These are phyloP conservation scores for Hirtodrosophila duncani DNA, from an alignment of 2,888 invertebrate species.

Conservation along the genomic window DNA sequence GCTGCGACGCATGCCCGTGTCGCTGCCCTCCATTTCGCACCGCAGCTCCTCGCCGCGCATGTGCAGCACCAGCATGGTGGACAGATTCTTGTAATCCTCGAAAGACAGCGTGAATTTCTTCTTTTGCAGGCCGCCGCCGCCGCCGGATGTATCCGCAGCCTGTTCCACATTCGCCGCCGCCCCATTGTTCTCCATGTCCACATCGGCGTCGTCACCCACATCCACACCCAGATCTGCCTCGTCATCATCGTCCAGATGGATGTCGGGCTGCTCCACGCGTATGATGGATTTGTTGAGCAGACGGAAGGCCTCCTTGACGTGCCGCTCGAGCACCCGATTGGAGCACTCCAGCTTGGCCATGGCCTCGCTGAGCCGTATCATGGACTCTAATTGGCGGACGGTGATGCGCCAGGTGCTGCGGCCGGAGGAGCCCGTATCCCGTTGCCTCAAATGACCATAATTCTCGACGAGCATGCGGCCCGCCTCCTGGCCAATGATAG, in stretches of 20 bases:
- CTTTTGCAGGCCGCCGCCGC: conserved; percentile 78
- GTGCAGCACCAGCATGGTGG: conserved; percentile 93
- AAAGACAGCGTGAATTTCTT: conserved; percentile 91
- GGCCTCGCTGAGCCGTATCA: conserved; percentile 97
- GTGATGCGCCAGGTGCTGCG: conserved; percentile 96
- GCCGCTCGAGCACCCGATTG: conserved; percentile 90
- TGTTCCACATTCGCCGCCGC: background rate
- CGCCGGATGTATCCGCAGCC: conserved; percentile 32
- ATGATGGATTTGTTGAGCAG: conserved; percentile 97
- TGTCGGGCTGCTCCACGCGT: conserved; percentile 97
- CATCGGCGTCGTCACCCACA: conserved; percentile 48
- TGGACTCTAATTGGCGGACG: conserved; percentile 95
- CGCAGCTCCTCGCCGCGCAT: conserved; percentile 91
- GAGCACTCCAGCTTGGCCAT: conserved; percentile 97
- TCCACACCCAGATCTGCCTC: conserved; percentile 78
- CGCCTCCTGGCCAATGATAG: conserved; percentile 89
- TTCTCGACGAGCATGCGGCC: conserved; percentile 90
- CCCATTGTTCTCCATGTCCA: conserved; percentile 19
- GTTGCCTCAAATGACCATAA: conserved; percentile 90
- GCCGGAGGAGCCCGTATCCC: conserved; percentile 85
- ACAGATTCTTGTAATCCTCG: conserved; percentile 95
- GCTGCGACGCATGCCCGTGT: conserved; percentile 85
- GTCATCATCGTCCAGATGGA: conserved; percentile 93
- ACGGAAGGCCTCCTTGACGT: conserved; percentile 94
- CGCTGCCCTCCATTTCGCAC: conserved; percentile 82